Evolutionary conservation across 2,797 vertebrate species (phyloP).

Genomic region (Eidolon dupreanum): DNA sequence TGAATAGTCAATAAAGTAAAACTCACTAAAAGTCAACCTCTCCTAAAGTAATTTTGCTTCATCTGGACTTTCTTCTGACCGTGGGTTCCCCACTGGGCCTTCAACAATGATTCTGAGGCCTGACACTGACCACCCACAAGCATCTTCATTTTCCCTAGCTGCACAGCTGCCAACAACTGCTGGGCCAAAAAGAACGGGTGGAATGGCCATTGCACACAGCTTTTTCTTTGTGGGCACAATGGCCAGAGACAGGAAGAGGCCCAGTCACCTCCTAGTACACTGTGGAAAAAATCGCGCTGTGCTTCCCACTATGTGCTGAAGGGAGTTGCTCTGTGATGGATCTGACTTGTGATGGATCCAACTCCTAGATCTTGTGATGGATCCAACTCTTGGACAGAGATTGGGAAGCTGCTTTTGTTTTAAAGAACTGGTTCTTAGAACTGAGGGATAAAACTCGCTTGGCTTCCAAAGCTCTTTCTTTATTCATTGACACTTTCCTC

Average conservation of each 20-base stretch:
- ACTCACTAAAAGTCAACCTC: not conserved
- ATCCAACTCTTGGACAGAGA: not conserved
- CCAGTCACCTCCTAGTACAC: not conserved
- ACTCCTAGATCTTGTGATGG: not conserved
- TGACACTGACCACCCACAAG: rapidly evolving
- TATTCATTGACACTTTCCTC: not conserved
- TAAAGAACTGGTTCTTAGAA: not conserved
- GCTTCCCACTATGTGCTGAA: too few relatives aligned
- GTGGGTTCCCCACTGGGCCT: not conserved
- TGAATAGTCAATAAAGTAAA: not conserved
- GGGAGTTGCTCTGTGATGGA: not conserved
- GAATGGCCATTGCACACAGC: rapidly evolving
- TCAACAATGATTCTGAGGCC: not conserved
- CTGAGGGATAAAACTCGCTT: not conserved
- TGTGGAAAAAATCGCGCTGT: rapidly evolving
- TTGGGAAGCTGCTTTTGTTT: not conserved
- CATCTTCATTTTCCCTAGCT: not conserved
- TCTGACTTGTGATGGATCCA: not conserved
- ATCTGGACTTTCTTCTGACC: not conserved
- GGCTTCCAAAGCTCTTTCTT: not conserved
- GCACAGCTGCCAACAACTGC: not conserved
- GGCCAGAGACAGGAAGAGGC: not conserved
- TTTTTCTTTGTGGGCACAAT: not conserved
- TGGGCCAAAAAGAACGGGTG: not conserved
- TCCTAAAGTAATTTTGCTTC: not conserved